Evolutionary conservation across 2,113 vertebrate genomes (phyloP).

Genomic region (Pachyramphus minor): DNA sequence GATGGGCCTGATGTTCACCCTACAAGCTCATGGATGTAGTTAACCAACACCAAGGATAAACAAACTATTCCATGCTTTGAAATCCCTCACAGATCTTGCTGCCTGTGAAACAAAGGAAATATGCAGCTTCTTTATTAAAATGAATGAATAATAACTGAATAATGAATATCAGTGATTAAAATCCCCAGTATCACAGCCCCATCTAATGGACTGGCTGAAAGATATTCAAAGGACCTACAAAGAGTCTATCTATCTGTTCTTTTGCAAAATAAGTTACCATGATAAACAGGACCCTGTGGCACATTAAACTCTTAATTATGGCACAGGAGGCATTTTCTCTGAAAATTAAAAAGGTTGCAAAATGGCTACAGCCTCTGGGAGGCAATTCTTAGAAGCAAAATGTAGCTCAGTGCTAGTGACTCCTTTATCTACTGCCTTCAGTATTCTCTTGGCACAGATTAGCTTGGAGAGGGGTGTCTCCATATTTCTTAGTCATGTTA

Average conservation of each 20-base stretch:
- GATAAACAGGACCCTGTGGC: constrained; percentile 9
- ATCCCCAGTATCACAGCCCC: constrained; percentile 61
- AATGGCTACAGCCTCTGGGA: constrained; percentile 27
- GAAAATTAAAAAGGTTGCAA: constrained; percentile 47
- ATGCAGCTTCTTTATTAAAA: background rate
- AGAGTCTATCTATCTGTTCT: background rate
- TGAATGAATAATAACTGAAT: background rate
- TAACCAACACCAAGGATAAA: background rate
- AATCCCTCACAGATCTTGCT: background rate
- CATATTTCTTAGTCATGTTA: constrained; percentile 22
- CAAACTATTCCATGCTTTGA: background rate
- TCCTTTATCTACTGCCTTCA: constrained; percentile 46
- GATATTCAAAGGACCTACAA: background rate
- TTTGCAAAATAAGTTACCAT: background rate
- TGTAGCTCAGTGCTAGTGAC: background rate
- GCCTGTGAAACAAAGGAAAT: background rate
- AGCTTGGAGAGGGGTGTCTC: background rate
- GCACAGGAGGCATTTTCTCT: constrained; percentile 4
- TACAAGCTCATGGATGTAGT: background rate
- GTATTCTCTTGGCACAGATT: background rate
- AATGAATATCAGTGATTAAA: constrained; percentile 10
- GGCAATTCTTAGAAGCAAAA: background rate
- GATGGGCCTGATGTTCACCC: background rate
- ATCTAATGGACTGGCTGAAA: constrained; percentile 61
- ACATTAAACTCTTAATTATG: constrained; percentile 26